Percentiles rank a stretch among this genome's conserved stretches.
These are phyloP conservation scores for Harpalus rufipes DNA, from an alignment of 2,888 invertebrate species.

Conservation along the genomic window DNA sequence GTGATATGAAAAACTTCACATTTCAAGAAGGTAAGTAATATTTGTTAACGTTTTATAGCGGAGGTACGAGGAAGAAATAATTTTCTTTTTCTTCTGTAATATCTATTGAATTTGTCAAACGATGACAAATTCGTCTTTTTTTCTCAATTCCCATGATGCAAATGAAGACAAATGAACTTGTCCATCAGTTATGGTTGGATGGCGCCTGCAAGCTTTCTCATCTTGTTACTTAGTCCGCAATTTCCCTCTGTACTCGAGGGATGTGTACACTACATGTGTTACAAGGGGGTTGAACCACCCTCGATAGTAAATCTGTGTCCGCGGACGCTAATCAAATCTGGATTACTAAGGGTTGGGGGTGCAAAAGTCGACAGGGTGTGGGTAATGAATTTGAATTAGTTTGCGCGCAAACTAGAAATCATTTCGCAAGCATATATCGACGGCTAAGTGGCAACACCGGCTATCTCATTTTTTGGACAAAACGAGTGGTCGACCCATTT, in stretches of 20 bases:
- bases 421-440: too few species aligned
- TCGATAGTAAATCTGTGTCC: conserved; percentile 61
- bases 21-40: too few species aligned
- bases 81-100: too few species aligned
- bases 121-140: neutral
- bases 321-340: conserved; percentile 62
- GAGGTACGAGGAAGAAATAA: too few species aligned
- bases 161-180: conserved; percentile 2
- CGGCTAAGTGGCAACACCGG: too few species aligned
- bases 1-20: too few species aligned
- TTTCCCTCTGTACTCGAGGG: conserved; percentile 31
- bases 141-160: neutral
- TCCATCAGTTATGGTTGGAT: neutral
- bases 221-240: neutral
- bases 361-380: conserved; percentile 19
- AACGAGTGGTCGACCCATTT: too few species aligned
- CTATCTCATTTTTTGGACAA: too few species aligned
- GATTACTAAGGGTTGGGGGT: conserved; percentile 35
- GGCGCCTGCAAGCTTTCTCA: neutral
- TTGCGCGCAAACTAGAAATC: neutral
- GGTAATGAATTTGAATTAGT: conserved; percentile 2
- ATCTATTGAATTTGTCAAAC: too few species aligned
- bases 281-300: conserved; percentile 35
- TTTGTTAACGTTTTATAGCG: too few species aligned
- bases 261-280: conserved; percentile 27